These are phyloP conservation scores for Tethya wilhelma DNA, from an alignment of 37 sponge, comb jelly and placozoan species.

Conservation along the genomic window DNA sequence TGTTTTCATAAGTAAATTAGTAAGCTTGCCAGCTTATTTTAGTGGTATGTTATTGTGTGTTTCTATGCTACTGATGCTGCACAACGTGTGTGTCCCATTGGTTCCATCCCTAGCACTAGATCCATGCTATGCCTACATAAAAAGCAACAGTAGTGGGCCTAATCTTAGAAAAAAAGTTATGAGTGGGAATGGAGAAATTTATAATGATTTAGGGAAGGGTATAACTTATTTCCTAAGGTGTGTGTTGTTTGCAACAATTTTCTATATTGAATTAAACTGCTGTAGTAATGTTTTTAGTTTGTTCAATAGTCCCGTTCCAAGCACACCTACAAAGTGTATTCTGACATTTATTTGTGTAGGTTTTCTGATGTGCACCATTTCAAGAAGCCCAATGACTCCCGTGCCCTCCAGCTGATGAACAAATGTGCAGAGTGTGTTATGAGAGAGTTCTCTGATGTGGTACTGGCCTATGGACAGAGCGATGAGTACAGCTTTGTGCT, in stretches of 20 bases:
- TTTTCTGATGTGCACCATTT: slow-evolving; percentile 85
- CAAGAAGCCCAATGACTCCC: slow-evolving; percentile 90
- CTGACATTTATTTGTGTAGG: too few relatives aligned
- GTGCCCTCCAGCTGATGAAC: slow-evolving; percentile 94
- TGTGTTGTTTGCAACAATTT: too few relatives aligned
- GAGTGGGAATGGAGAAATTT: too few relatives aligned
- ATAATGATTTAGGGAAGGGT: too few relatives aligned
- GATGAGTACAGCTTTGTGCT: slow-evolving; percentile 98
- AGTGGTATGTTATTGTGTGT: not conserved
- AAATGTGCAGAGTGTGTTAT: slow-evolving; percentile 83
- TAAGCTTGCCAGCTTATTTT: not conserved
- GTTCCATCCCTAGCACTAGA: not conserved
- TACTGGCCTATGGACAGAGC: slow-evolving; percentile 97
- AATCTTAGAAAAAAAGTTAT: too few relatives aligned
- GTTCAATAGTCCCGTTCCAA: too few relatives aligned
- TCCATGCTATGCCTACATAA: not conserved
- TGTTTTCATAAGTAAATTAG: slow-evolving; percentile 83
- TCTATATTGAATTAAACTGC: too few relatives aligned
- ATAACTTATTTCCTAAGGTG: too few relatives aligned
- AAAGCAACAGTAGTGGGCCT: too few relatives aligned
- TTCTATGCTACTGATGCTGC: not conserved
- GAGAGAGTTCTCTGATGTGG: slow-evolving; percentile 89
- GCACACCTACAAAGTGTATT: too few relatives aligned
- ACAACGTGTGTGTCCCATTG: not conserved
- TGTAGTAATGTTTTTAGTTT: too few relatives aligned